Conservation (phyloP, 2,113 vertebrate species). For the Cyprinus carpio region DNA sequence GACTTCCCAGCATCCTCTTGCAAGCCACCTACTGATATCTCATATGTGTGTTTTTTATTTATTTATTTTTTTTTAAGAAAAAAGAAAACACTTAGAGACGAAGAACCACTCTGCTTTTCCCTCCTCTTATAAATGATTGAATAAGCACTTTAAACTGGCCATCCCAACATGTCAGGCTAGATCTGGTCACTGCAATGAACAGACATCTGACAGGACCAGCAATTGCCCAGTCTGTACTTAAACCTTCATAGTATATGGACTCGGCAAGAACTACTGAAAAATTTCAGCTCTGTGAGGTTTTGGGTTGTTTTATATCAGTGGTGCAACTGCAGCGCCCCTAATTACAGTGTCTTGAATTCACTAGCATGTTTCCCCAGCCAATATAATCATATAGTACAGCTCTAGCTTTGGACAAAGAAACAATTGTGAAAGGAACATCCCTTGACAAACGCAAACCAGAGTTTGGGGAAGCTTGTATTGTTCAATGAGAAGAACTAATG, state of each 20-base stretch:
- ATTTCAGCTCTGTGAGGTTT: conserved; percentile 1
- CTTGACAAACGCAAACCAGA: neutral
- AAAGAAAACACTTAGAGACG: neutral
- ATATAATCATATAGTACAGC: conserved; percentile 26
- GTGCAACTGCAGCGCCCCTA: conserved; percentile 1
- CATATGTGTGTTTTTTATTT: conserved; percentile 43
- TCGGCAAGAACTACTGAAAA: neutral
- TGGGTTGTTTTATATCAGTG: neutral
- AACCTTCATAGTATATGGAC: neutral
- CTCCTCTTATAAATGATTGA: conserved; percentile 47
- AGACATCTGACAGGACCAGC: conserved; percentile 24
- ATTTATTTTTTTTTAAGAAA: neutral
- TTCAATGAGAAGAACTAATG: neutral
- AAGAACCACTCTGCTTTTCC: conserved; percentile 42
- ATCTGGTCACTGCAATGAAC: conserved; percentile 46
- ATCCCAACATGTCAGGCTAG: conserved; percentile 16
- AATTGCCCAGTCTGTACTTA: neutral
- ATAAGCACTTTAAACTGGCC: conserved; percentile 37
- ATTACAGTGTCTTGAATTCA: neutral
- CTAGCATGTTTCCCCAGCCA: conserved; percentile 10
- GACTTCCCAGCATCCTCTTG: conserved; percentile 49
- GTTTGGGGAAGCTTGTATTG: neutral
- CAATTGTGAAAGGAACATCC: neutral
- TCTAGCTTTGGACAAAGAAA: conserved; percentile 20
- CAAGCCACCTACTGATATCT: conserved; percentile 48